Evolutionary conservation across 2,888 invertebrate genomes (phyloP).

Genomic region (Nowickia ferox): DNA sequence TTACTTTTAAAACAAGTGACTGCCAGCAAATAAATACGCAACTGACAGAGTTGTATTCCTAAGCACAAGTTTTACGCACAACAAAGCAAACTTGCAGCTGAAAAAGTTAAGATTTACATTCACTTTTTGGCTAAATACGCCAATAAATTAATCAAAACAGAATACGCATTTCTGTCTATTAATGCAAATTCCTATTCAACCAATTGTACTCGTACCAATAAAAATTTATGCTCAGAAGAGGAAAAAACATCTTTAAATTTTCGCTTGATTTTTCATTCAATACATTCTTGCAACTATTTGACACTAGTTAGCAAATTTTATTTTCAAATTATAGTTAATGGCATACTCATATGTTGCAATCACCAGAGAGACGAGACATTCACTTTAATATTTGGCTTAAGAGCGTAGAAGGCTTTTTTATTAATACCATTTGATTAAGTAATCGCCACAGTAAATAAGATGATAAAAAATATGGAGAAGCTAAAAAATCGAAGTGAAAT

Average conservation of each 20-base stretch:
- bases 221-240: not conserved
- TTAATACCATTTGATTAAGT: constrained; percentile 30
- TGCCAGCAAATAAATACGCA: not conserved
- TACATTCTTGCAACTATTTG: constrained; percentile 25
- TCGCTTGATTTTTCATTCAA: constrained; percentile 6
- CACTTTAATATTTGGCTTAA: constrained; percentile 34
- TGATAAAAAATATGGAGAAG: constrained; percentile 13
- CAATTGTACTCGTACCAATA: constrained; percentile 12
- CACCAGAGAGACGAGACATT: constrained; percentile 18
- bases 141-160: constrained; percentile 1
- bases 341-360: constrained; percentile 46
- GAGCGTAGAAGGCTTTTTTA: not conserved
- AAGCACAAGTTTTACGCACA: not conserved
- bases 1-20: not conserved
- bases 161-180: constrained; percentile 19
- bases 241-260: not conserved
- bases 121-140: constrained; percentile 21
- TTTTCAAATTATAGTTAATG: constrained; percentile 33
- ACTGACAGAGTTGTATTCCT: constrained; percentile 4
- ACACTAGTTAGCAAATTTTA: constrained; percentile 13
- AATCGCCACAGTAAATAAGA: constrained; percentile 54
- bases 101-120: constrained; percentile 2
- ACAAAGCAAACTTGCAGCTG: not conserved
- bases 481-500: constrained; percentile 15
- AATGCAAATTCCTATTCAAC: constrained; percentile 30